These are phyloP conservation scores for Psittacula echo DNA, from an alignment of 2,797 vertebrate genomes.

Conservation along the genomic window DNA sequence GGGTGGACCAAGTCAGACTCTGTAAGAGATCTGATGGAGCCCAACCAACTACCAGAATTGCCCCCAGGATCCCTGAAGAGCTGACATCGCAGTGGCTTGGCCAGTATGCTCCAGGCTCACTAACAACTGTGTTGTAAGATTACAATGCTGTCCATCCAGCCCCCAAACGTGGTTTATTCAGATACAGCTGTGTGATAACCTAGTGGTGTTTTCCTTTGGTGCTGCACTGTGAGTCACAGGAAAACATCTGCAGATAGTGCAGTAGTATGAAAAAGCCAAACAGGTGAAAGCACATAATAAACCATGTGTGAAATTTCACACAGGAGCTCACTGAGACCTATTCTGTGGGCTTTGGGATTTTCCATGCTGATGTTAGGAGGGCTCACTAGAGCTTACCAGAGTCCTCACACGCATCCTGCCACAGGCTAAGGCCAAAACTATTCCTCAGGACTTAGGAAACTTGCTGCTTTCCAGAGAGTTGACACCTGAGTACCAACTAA, in stretches of 20 bases:
- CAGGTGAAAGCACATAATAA: not conserved
- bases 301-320: not conserved
- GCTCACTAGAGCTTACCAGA: not conserved
- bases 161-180: not conserved
- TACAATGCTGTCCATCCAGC: not conserved
- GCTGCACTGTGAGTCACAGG: not conserved
- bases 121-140: fast-evolving
- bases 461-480: not conserved
- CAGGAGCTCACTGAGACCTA: fast-evolving
- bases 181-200: not conserved
- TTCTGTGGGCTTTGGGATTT: not conserved
- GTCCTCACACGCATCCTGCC: not conserved
- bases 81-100: not conserved
- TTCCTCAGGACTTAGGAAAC: not conserved
- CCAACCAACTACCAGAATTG: not conserved
- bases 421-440: not conserved
- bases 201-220: not conserved
- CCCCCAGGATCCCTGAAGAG: not conserved
- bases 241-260: not conserved
- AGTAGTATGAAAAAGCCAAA: not conserved
- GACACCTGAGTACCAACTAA: not conserved
- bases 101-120: not conserved
- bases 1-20: not conserved
- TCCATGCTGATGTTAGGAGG: not conserved
- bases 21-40: not conserved